Base-by-base conservation (phyloP, 2,888 invertebrate genomes). In the Drosophila siamana region DNA sequence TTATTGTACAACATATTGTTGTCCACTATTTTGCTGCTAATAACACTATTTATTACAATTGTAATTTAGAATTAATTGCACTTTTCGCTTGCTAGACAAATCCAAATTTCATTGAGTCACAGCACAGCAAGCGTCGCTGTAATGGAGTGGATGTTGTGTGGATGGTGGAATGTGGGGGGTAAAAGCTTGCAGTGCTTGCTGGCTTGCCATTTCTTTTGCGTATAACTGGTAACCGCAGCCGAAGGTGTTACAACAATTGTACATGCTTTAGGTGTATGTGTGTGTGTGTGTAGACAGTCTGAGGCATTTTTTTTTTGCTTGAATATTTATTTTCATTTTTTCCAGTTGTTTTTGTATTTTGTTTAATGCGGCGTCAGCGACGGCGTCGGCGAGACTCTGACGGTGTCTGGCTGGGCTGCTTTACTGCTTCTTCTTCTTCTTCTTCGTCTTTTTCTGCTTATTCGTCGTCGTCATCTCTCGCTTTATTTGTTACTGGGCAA, bases 331-430 rank as follows among this genome's bases (percentile, higher is more conserved):
- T 56, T 64, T 67, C 7, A 44, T 57, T 56, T 61, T 38, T 61
- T 38, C 13, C 38, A 36, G 48, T 41, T 50, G 40, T 59, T 59
- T 33, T 76, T 59, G 60, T 66, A 57, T 22, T 40, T 72, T 60
- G 64, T 74, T 62, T 78, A 64, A 78, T 69, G 61, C 64, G 78
- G 80, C 80, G 78, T 77, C 65, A 80, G 74, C 81, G 74, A 84
- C 62, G 78, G 80, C 80, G 78, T 77, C 65, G 84, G 74, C 81
- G 74, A 84, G 85, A 80, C 81, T 44, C 48, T 44, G 52, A 57
- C 41, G 47, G 57, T 33, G 67, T 73, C 68, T 55, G 68, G 30
- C 59, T 59, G 66, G 68, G 30, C 55, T 38, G 48, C 28, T 57
- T 69, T 64, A 51, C 8, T 57, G 52, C 60, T 40, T 41, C 52